phyloP scores from a whole-genome alignment of 2,797 vertebrate genomes.

The Aulostomus chinensis region DNA sequence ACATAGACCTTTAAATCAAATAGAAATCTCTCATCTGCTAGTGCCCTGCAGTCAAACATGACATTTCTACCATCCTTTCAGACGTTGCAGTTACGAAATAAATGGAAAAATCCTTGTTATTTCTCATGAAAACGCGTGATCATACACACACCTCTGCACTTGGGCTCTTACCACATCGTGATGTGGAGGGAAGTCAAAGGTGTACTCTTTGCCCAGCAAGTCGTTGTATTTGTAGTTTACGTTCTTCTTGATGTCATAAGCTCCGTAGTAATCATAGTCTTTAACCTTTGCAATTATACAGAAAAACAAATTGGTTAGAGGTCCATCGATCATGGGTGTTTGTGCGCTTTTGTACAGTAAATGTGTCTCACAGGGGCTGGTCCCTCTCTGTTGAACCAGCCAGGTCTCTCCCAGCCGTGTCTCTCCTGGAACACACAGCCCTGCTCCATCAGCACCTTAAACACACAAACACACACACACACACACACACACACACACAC shows the following conservation, averaged over 20 bases:
- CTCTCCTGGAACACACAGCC: constrained; percentile 96
- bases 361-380: constrained; percentile 84
- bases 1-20: no score
- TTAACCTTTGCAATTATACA: constrained; percentile 78
- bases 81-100: no score
- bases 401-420: constrained; percentile 95
- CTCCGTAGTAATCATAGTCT: constrained; percentile 91
- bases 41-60: background rate
- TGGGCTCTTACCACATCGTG: constrained; percentile 85
- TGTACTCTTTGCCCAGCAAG: constrained; percentile 88
- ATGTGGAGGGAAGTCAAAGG: constrained; percentile 92
- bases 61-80: no score
- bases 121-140: no score
- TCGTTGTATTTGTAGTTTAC: constrained; percentile 79
- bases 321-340: no score
- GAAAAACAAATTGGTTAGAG: constrained; percentile 24
- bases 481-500: constrained; percentile 7
- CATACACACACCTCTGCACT: no score
- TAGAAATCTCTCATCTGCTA: no score
- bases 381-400: constrained; percentile 87
- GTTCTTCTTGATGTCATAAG: constrained; percentile 79
- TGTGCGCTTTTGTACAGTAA: no score
- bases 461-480: constrained; percentile 17
- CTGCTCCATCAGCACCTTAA: constrained; percentile 86
- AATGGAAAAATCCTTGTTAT: no score